phyloP scores from a whole-genome alignment of 2,113 vertebrate species.

The Oxyruncus cristatus region DNA sequence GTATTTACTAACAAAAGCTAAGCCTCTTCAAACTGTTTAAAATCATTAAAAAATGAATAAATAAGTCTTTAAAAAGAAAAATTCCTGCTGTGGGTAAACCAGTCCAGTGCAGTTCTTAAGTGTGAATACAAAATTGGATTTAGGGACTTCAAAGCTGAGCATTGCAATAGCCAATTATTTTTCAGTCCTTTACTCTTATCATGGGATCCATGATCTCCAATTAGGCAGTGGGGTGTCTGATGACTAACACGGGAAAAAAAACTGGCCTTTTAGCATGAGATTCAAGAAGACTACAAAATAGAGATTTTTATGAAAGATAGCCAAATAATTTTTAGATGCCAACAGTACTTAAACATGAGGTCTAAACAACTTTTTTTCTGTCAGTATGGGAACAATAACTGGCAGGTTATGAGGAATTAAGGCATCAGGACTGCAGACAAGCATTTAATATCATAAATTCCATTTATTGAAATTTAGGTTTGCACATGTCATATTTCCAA shows the following conservation, averaged over 20 bases:
- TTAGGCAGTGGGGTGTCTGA: background rate
- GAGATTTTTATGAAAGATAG: background rate
- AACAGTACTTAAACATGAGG: background rate
- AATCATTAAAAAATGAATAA: background rate
- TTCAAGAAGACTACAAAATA: background rate
- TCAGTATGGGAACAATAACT: background rate
- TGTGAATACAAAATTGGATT: background rate
- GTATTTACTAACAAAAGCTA: background rate
- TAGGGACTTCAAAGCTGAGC: background rate
- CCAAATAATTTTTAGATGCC: background rate
- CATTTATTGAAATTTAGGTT: background rate
- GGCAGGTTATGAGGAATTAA: background rate
- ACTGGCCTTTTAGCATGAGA: background rate
- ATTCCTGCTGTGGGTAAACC: background rate
- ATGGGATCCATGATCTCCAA: background rate
- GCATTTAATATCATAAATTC: background rate
- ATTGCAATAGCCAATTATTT: slow-evolving; percentile 3
- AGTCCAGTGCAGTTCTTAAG: background rate
- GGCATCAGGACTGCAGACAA: background rate
- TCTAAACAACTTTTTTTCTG: background rate
- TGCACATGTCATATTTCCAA: background rate
- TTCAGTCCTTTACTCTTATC: background rate
- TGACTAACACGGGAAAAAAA: background rate
- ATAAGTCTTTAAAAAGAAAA: background rate
- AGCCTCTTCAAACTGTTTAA: background rate